Evolutionary conservation across 2,888 invertebrate genomes (phyloP), one percentile per base, ranked within the genome.

Genomic region (Quadroppia sp.): DNA sequence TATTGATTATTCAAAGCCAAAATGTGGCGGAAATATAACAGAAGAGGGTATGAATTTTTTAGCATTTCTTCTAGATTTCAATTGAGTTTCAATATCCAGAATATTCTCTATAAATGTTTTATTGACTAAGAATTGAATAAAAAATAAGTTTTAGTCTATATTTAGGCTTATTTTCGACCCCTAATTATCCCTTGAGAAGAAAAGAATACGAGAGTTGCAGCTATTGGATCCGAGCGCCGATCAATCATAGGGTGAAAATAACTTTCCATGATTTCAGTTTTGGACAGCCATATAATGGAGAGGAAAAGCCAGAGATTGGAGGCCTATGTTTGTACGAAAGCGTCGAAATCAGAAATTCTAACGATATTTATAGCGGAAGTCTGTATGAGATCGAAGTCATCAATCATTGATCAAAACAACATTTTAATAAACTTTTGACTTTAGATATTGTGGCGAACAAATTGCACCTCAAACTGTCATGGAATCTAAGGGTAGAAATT

Each of bases 1-100:
- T 45, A 20, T 56, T 28, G 45, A 69, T 71, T 45, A n/a, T 74
- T 73, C 72, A 15, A 42, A 70, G 3, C 77, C 76, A 40, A 76
- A 76, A 3, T 77, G 77, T 71, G 77, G 77, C 17, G 77, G 76
- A 45, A 76, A 77, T 50, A 77, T 77, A 69, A 77, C 77, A n/a
- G 71, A 76, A 13, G 73, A 75, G 45, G 72, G 74, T 36, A 7
- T 30, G 4, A n/a, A n/a, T n/a, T n/a, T 53, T 45, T 25, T 53
- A 53, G 1, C 2, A 53, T 53, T 53, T 9, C 3, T 53, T 20
- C 11, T n/a, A 23, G 6, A n/a, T 20, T 1, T 20, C 20, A 20
- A 50, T 50, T 20, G 50, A 50, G n/a, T n/a, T n/a, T n/a, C n/a
- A n/a, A n/a, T n/a, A n/a, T n/a, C n/a, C n/a, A n/a, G n/a, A n/a